Evolutionary conservation across 2,113 vertebrate species (phyloP).

Genomic region (Acrocephalus kingi): DNA sequence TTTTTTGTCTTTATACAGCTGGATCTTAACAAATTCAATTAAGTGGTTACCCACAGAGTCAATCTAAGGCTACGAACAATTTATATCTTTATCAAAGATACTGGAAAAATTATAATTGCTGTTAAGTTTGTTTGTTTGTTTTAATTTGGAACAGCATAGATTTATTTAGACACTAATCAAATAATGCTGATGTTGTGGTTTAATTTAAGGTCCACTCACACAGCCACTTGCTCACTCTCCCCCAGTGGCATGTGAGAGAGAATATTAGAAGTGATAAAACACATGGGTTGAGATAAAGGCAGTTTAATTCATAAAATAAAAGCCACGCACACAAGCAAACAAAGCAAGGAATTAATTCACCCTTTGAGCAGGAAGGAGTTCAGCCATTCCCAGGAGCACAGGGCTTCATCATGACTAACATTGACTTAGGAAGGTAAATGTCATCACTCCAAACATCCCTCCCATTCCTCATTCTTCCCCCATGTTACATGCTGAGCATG

Average conservation of each 20-base stretch:
- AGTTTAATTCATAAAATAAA: neutral
- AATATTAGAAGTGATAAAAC: neutral
- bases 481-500: neutral
- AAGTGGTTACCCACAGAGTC: neutral
- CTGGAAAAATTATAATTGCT: neutral
- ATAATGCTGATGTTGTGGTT: neutral
- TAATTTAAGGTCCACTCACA: neutral
- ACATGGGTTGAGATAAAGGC: neutral
- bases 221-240: neutral
- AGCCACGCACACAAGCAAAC: neutral
- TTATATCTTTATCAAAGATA: neutral
- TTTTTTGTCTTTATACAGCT: neutral
- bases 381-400: neutral
- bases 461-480: neutral
- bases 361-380: neutral
- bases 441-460: neutral
- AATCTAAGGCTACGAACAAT: neutral
- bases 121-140: neutral
- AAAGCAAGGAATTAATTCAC: neutral
- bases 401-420: fast-evolving
- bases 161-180: neutral
- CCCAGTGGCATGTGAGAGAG: neutral
- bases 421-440: fast-evolving
- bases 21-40: neutral
- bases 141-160: neutral